Base-by-base conservation (phyloP, 1,140 invertebrate genomes). In the Gryon sp. region DNA sequence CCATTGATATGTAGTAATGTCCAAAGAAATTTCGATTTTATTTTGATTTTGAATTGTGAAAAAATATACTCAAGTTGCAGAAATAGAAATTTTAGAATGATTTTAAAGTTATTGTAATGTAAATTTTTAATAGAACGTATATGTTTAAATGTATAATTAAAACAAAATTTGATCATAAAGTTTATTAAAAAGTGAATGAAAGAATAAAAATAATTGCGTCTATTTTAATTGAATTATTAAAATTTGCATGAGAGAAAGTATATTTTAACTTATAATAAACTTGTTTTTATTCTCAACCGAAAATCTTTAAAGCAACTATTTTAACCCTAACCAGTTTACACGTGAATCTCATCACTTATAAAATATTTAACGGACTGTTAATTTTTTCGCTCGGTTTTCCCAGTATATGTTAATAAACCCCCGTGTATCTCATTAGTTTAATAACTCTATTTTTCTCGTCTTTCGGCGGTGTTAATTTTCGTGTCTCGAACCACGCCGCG, bases 341-440 rank as follows among this genome's bases (percentile, higher is more conserved):
- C 32, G 15, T 28, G 40, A 50, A 50, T 63, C 41, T 41, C 2
- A 18, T 14, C 12, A 7, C 4, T 8, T 45, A 20, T 48, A 68
- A 68, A 69, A 41, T 43, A 36, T 48, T 57, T 40, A 48, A 63
- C 41, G 18, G 40, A 59, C 32, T 26, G 41, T 48, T 62, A 38
- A 70, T 57, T 73, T 63, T 70, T 62, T 7, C 28, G 46, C 7
- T 8, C 20, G 14, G 22, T 9, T 20, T 43, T 4, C 40, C n/a
- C n/a, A n/a, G n/a, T n/a, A 20, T 48, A 57, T 73, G 50, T 74
- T 74, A 74, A 74, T 74, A 73, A 74, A 66, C 15, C 19, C 48
- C 20, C 36, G 52, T 74, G 53, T 75, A 75, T 66, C 62, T 66
- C 72, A 60, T 76, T 69, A 68, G 57, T 32, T 69, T 69, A 76